phyloP scores from a whole-genome alignment of 2,113 vertebrate species.

The Podarcis muralis region DNA sequence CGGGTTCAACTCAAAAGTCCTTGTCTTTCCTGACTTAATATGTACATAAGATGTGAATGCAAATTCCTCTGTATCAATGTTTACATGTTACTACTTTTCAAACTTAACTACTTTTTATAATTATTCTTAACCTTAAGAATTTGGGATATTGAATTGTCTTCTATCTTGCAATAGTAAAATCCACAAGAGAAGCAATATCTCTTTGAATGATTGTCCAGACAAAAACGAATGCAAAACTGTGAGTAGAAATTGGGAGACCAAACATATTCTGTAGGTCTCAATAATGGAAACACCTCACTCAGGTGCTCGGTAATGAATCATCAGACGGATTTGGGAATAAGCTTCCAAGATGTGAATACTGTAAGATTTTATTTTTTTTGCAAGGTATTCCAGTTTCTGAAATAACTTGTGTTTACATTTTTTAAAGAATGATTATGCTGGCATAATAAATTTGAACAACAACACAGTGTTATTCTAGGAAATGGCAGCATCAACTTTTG shows the following conservation, averaged over 20 bases:
- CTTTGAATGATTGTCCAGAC: slow-evolving; percentile 80
- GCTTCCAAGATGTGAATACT: slow-evolving; percentile 46
- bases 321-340: slow-evolving; percentile 44
- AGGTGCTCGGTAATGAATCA: slow-evolving; percentile 47
- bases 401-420: slow-evolving; percentile 67
- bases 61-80: slow-evolving; percentile 85
- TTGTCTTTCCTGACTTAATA: slow-evolving; percentile 67
- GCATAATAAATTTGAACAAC: slow-evolving; percentile 62
- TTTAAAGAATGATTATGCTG: slow-evolving; percentile 46
- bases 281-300: slow-evolving; percentile 46
- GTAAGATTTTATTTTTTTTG: slow-evolving; percentile 65
- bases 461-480: slow-evolving; percentile 57
- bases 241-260: slow-evolving; percentile 37
- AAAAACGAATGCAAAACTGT: slow-evolving; percentile 49
- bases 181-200: slow-evolving; percentile 82
- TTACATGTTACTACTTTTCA: slow-evolving; percentile 95
- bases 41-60: slow-evolving; percentile 80
- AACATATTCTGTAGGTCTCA: slow-evolving; percentile 24
- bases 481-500: slow-evolving; percentile 62
- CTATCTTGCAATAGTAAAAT: slow-evolving; percentile 84
- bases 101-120: slow-evolving; percentile 95
- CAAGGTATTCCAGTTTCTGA: slow-evolving; percentile 63
- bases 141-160: slow-evolving; percentile 83
- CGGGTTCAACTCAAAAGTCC: slow-evolving; percentile 74
- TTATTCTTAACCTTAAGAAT: slow-evolving; percentile 84